These are phyloP conservation scores for Oncopeltus fasciatus DNA, from an alignment of 1,140 invertebrate genomes.

Conservation along the genomic window DNA sequence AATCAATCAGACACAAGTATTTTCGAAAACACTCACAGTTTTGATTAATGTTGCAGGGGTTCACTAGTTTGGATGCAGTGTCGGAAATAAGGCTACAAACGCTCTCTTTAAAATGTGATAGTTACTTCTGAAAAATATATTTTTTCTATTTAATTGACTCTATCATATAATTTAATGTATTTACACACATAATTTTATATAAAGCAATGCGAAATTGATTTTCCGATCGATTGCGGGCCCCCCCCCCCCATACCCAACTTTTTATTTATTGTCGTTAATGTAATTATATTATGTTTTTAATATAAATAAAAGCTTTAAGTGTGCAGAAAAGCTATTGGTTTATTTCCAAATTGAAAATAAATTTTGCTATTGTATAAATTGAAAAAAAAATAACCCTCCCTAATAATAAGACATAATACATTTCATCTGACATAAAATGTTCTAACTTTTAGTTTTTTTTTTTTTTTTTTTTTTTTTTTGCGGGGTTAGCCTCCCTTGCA, in stretches of 20 bases:
- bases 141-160: not conserved
- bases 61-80: not conserved
- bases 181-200: not conserved
- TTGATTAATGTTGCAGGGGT: not conserved
- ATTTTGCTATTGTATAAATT: too few relatives aligned
- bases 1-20: not conserved
- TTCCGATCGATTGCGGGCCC: not conserved
- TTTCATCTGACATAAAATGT: too few relatives aligned
- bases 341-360: too few relatives aligned
- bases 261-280: not conserved
- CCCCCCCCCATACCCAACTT: not conserved
- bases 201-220: not conserved
- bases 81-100: not conserved
- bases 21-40: not conserved
- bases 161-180: not conserved
- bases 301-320: too few relatives aligned
- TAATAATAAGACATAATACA: too few relatives aligned
- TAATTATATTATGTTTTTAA: too few relatives aligned
- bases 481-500: too few relatives aligned
- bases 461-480: too few relatives aligned
- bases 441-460: too few relatives aligned
- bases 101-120: not conserved
- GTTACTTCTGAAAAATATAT: not conserved
- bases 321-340: too few relatives aligned
- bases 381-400: too few relatives aligned